Evolutionary conservation across 2,797 vertebrate species (phyloP), one percentile per base, ranked within the genome.

Genomic region (Manis javanica): DNA sequence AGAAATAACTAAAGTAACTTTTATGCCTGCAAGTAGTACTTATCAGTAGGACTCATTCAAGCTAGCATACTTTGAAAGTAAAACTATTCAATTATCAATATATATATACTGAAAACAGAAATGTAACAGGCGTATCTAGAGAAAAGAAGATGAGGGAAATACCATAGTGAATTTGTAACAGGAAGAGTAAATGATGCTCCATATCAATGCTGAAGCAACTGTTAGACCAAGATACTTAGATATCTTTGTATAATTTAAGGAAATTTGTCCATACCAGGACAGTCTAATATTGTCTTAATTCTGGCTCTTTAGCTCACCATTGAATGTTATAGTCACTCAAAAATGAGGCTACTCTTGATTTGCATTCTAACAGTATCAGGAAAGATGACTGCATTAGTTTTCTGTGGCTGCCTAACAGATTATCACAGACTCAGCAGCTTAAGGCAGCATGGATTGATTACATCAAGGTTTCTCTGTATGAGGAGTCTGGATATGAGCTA

Each of bases 1-100:
- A 18, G 12, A 79, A 95, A 61, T 37, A 94, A 63, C 0, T 0
- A 89, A 90, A 94, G 18, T 15, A 74, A 93, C 31, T 51, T 83
- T 11, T 69, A 87, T 23, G 0, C 8, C 3, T 63, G 1, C 21
- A 82, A 7, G 9, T 46, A 46, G 46, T 46, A 46, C 46, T 46
- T 46, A 46, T 12, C 34, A 82, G 1, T 15, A 31, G 74, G 5
- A 4, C 46, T 61, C 6, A 23, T 79, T 68, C 31, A 94, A 89
- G 23, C 59, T 39, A 66, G 31, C 21, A 57, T 21, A 66, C n/a
- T 57, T 34, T 71, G 26, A 88, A 85, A 64, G 87, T 19, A 89
- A 97, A 95, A 11, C 37, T 92, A 71, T 51, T 7, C 3, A 87
- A 24, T 79, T 85, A 57, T 74, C 93, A 83, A 5, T 69, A 10